Evolutionary conservation across 1,140 invertebrate genomes (phyloP).

Genomic region (Akabosia matsudoensis): DNA sequence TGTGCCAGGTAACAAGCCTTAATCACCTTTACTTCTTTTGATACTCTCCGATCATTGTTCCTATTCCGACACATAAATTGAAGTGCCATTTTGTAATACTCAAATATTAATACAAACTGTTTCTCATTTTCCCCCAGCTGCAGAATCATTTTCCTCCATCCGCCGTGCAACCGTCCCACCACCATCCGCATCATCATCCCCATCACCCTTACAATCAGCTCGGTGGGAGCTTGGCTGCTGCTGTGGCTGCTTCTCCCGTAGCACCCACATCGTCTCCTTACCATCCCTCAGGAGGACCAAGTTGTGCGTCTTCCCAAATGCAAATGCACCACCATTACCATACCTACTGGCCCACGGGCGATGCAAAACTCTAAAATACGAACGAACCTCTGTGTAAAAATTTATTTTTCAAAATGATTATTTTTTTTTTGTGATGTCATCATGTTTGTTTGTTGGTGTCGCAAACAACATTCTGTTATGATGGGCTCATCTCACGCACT

Average conservation of each 20-base stretch:
- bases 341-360: background rate
- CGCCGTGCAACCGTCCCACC: background rate
- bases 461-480: too few species aligned
- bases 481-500: too few species aligned
- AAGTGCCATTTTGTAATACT: too few species aligned
- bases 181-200: background rate
- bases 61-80: too few species aligned
- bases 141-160: background rate
- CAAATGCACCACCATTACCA: background rate
- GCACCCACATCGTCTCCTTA: background rate
- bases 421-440: too few species aligned
- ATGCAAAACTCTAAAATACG: background rate
- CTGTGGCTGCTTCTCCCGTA: background rate
- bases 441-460: too few species aligned
- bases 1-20: background rate
- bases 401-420: too few species aligned
- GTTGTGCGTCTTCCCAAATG: background rate
- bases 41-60: background rate
- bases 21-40: background rate
- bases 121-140: background rate
- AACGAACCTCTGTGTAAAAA: too few species aligned
- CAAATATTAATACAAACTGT: too few species aligned
- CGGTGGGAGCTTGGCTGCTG: background rate
- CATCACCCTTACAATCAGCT: constrained; percentile 16
- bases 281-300: background rate